Base-by-base conservation (phyloP, 2,888 invertebrate genomes). In the Lingula anatina region DNA sequence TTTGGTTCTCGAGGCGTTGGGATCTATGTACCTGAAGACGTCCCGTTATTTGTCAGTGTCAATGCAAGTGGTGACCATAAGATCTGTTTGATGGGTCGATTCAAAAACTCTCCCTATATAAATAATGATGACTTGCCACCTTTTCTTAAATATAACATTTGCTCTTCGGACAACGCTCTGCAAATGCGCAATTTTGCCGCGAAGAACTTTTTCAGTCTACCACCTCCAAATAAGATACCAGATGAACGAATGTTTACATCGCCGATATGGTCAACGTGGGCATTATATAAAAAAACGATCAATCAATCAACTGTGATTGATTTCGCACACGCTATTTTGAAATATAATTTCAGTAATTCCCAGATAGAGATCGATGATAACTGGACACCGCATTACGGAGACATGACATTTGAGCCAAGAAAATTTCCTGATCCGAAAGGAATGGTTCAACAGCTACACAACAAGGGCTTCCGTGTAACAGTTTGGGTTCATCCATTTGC, bases 211-310 rank as follows among this genome's bases (percentile, higher is more conserved):
- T 76, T 87, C 28, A 83, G 83, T 2, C 83, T 82, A 62, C 86
- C 88, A 0, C 72, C 46, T 18, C 83, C 81, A 36, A 72, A 45
- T 18, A 83, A 81, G 36, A 71, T 82, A 44, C 88, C 88, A 0
- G 84, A 86, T 59, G 77, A 79, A 48, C 78, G 83, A 47, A 87
- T 90, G 85, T 83, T 92, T 18, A 78, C 80, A 49, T 81, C 87
- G 70, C 92, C 92, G 0, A 84, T 92, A 48, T 93, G 90, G 90
- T 90, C 90, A 0, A 91, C 91, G 0, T 91, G 91, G 90, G 88
- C 88, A 0, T 82, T 84, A 53, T 89, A 86, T 68, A 85, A 86
- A 61, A 78, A 82, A 1, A 80, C 83, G 54, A 85, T 93, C 2
- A 82, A 83, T 57, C 85, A 88, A 54, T 60, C 73, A 0, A 58